Conservation (phyloP, 1,140 invertebrate genomes). For the Portunus trituberculatus region DNA sequence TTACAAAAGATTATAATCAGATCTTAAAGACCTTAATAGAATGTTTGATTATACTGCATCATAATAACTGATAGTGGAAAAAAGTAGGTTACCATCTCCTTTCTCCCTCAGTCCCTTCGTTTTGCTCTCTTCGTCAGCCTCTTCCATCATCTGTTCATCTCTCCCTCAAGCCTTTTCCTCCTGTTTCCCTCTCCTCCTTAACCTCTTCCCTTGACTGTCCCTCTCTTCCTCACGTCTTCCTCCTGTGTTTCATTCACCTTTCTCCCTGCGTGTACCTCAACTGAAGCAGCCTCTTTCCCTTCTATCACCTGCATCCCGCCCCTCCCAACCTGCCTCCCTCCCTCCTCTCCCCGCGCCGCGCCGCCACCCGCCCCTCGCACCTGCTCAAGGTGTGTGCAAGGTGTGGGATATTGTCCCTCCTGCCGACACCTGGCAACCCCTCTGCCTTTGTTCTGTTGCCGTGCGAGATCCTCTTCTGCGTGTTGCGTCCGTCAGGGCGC, state of each 20-base stretch:
- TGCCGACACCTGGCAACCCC: constrained; percentile 46
- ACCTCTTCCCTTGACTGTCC: background rate
- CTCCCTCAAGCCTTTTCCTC: background rate
- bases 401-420: constrained; percentile 60
- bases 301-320: background rate
- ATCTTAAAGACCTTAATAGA: no score
- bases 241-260: background rate
- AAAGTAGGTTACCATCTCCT: background rate
- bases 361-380: background rate
- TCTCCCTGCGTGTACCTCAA: background rate
- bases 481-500: constrained; percentile 41
- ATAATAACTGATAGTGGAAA: no score
- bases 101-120: background rate
- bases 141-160: background rate
- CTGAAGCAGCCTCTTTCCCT: background rate
- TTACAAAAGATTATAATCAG: no score
- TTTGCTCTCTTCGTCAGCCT: background rate
- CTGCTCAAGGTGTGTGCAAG: constrained; percentile 67
- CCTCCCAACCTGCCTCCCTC: background rate
- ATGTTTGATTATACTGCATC: no score
- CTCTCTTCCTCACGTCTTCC: background rate
- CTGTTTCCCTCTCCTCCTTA: background rate
- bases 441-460: constrained; percentile 49
- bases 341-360: background rate
- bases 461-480: constrained; percentile 25